A percentile compares a stretch with the other conserved stretches of the same genome.
Conservation (phyloP, 2,797 vertebrate species). For the Premnoplex brunnescens region DNA sequence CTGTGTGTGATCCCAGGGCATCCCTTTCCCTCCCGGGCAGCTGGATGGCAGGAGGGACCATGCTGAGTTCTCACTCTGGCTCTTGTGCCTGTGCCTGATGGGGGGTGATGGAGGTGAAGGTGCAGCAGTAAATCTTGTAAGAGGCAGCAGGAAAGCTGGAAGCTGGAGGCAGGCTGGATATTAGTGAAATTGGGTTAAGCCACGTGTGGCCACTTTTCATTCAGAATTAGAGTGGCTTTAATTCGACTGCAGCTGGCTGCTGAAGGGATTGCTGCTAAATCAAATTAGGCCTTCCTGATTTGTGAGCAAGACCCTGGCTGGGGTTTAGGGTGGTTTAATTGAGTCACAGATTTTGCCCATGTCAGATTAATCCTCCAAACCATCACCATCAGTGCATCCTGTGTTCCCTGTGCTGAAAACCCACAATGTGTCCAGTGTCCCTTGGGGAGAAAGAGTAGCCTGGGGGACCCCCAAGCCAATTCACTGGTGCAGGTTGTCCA, state of each 20-base stretch:
- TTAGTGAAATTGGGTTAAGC: slow-evolving; percentile 41
- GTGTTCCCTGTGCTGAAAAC: background rate
- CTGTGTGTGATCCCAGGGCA: fast-evolving
- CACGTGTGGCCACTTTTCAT: slow-evolving; percentile 5
- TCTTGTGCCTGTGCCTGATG: fast-evolving
- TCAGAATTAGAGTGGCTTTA: slow-evolving; percentile 41
- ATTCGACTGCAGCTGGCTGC: slow-evolving; percentile 36
- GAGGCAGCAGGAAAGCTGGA: background rate
- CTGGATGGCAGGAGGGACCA: fast-evolving
- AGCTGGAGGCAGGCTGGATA: background rate
- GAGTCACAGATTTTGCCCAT: background rate
- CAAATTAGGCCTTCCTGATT: slow-evolving; percentile 4
- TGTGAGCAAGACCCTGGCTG: background rate
- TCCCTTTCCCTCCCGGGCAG: background rate
- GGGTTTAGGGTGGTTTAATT: background rate
- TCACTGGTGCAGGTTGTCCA: background rate
- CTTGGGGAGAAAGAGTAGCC: background rate
- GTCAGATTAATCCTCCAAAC: background rate
- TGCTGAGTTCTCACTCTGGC: fast-evolving
- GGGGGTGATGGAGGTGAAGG: background rate
- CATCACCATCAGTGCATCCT: background rate
- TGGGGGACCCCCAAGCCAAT: too few species aligned
- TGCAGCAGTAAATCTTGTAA: background rate
- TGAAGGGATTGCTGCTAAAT: slow-evolving; percentile 44
- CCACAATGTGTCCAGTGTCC: background rate